These are phyloP conservation scores for Arvicanthis niloticus DNA, from an alignment of 2,113 vertebrate genomes.

Conservation along the genomic window DNA sequence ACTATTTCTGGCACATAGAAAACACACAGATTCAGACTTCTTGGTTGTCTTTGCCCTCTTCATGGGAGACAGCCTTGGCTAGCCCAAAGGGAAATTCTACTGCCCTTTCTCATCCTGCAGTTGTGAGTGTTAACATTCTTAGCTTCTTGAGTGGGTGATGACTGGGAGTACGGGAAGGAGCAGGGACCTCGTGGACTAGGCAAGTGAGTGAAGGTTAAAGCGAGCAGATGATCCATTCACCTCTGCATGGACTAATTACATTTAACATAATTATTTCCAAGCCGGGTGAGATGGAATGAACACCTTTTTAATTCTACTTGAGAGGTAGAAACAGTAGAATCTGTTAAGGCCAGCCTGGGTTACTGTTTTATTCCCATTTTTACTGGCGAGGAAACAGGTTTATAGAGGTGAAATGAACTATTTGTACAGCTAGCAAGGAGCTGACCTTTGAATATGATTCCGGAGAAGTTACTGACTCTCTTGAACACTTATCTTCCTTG, in stretches of 20 bases:
- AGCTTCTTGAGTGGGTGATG: too few species aligned
- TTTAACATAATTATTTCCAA: neutral
- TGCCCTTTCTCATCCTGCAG: accelerated
- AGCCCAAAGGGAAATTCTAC: neutral
- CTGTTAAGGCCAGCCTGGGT: too few species aligned
- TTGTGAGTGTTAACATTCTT: neutral
- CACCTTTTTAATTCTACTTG: neutral
- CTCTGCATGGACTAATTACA: neutral
- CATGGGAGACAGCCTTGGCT: neutral
- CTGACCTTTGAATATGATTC: neutral
- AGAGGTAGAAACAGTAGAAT: too few species aligned
- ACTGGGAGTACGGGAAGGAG: neutral
- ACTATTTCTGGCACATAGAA: slow-evolving; percentile 25
- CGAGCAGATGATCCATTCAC: neutral
- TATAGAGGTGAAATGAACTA: neutral
- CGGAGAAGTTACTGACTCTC: neutral
- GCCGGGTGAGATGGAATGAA: neutral
- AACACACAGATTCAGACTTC: neutral
- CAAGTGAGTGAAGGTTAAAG: neutral
- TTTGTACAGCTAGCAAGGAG: neutral
- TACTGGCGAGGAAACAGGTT: neutral
- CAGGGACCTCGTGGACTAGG: neutral
- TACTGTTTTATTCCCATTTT: neutral
- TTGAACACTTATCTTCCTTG: neutral
- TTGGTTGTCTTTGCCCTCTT: neutral